Evolutionary conservation across 2,113 vertebrate species (phyloP), one percentile per base, ranked within the genome.

Genomic region (Penelope pileata): DNA sequence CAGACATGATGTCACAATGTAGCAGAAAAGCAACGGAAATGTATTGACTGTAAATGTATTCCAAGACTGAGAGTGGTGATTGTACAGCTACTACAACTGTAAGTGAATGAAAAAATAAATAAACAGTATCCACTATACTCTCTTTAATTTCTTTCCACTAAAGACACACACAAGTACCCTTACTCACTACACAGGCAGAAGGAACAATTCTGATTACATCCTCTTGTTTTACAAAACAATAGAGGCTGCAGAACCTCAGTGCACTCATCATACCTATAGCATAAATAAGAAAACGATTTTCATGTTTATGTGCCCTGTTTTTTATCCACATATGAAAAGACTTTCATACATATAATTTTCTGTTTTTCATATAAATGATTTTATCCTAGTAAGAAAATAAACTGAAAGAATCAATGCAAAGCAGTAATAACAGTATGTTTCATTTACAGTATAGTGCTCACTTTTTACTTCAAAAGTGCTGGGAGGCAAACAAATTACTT

Each of bases 391-490:
- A 73, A 56, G 32, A 87, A 89, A 75, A 87, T 60, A 29, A 78
- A 84, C 2, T 4, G 34, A 47, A 93, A 23, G 29, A 86, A 62
- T 59, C 3, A 67, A 38, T 70, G 8, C 23, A 50, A 93, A 85
- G 12, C 19, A 67, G 13, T 42, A 76, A 42, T 30, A 62, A 50
- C 11, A 30, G 42, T 62, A 40, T 29, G 2, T 23, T 59, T 78
- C 4, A 51, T 78, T 70, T 82, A 45, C 27, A 42, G 47, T 8
- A 47, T 15, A 36, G 12, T 23, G 30, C 73, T 89, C 50, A 15
- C 40, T 81, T 89, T 79, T 79, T 68, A 42, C 38, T 82, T 87
- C 72, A 80, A 43, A 94, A 89, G 72, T 74, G 29, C 82, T 87
- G 18, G 6, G 19, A 70, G 77, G 75, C 56, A 87, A 94, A 89